A percentile compares a stretch with the other conserved stretches of the same genome.
phyloP scores from a whole-genome alignment of 1,140 invertebrate genomes.

The Orius laevigatus region DNA sequence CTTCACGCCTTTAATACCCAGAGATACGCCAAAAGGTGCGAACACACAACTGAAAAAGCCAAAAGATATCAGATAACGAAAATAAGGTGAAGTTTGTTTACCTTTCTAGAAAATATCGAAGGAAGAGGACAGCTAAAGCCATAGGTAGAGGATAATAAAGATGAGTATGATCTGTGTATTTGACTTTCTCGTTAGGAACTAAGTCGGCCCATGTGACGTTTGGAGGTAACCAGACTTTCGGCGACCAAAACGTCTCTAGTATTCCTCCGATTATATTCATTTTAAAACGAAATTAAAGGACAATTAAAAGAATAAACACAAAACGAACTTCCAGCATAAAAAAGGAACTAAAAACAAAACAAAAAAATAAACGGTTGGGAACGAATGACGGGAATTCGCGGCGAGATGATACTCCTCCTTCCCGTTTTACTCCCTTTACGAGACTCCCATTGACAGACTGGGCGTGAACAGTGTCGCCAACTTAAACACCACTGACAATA shows the following conservation, averaged over 20 bases:
- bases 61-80: constrained; percentile 3
- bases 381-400: too few relatives aligned
- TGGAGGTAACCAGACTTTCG: constrained; percentile 72
- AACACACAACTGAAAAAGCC: constrained; percentile 50
- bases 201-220: constrained; percentile 81
- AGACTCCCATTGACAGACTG: too few relatives aligned
- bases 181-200: constrained; percentile 53
- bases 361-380: too few relatives aligned
- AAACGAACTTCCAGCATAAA: too few relatives aligned
- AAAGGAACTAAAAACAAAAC: too few relatives aligned
- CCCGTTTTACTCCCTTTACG: too few relatives aligned
- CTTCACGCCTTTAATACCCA: constrained; percentile 62
- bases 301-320: too few relatives aligned
- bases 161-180: constrained; percentile 67
- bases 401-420: too few relatives aligned
- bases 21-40: constrained; percentile 51
- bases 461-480: too few relatives aligned
- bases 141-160: constrained; percentile 61
- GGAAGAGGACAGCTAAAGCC: constrained; percentile 52
- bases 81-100: constrained; percentile 26
- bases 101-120: constrained; percentile 68
- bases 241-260: constrained; percentile 58
- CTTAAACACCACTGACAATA: too few relatives aligned
- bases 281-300: neutral
- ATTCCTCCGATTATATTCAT: constrained; percentile 22